Conservation (phyloP, 2,888 invertebrate species). For the Yponomeuta cagnagella region DNA sequence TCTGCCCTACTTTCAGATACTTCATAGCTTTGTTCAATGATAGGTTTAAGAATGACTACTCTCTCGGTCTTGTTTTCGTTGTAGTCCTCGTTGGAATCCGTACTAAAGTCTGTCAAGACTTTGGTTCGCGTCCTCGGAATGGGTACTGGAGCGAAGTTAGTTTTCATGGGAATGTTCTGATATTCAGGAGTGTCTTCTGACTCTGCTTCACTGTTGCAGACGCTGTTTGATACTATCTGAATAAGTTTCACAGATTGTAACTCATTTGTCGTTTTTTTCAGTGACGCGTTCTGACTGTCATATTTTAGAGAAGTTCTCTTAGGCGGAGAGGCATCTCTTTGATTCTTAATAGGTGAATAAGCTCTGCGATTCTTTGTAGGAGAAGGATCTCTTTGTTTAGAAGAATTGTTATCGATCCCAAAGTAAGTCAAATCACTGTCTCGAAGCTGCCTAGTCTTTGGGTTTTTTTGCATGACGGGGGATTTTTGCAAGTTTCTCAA, state of each 20-base stretch:
- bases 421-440: conserved; percentile 78
- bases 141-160: conserved; percentile 46
- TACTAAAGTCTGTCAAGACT: not conserved
- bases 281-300: conserved; percentile 20
- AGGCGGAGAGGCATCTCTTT: not conserved
- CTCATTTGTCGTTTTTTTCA: conserved; percentile 32
- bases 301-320: conserved; percentile 20
- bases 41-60: conserved; percentile 42
- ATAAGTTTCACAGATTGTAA: conserved; percentile 62
- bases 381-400: not conserved
- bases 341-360: not conserved
- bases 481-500: conserved; percentile 38
- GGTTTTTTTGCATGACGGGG: conserved; percentile 34
- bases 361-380: not conserved
- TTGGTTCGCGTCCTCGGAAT: conserved; percentile 47
- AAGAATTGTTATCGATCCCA: conserved; percentile 41
- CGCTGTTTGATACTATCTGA: conserved; percentile 56
- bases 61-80: conserved; percentile 29
- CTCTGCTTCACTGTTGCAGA: conserved; percentile 62
- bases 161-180: conserved; percentile 52
- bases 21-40: conserved; percentile 45
- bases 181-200: conserved; percentile 60
- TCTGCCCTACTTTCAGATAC: conserved; percentile 10
- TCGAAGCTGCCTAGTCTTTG: conserved; percentile 67
- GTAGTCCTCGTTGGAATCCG: not conserved